Evolutionary conservation across 2,113 vertebrate genomes (phyloP).

Genomic region (Nestor notabilis): DNA sequence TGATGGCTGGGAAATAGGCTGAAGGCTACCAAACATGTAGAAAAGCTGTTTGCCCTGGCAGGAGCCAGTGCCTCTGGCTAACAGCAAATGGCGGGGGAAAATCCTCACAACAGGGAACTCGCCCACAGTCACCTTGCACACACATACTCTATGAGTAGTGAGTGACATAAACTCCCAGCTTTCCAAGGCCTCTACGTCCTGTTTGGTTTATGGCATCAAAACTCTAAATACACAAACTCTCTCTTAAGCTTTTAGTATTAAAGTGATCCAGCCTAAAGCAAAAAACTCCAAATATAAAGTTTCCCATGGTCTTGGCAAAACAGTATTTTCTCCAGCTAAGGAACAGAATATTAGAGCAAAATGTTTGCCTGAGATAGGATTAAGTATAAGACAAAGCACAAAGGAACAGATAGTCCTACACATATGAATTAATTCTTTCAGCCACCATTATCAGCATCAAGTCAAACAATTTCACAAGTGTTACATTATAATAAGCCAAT

Average conservation of each 20-base stretch:
- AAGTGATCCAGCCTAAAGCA: background rate
- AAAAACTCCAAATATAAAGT: background rate
- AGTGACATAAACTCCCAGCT: background rate
- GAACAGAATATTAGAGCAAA: background rate
- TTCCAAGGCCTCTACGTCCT: background rate
- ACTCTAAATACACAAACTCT: background rate
- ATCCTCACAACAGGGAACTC: background rate
- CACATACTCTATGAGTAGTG: rapidly evolving
- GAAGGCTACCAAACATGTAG: background rate
- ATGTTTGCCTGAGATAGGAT: background rate
- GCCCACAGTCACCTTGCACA: background rate
- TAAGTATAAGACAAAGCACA: background rate
- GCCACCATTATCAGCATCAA: background rate
- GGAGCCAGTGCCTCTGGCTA: background rate
- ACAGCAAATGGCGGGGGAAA: background rate
- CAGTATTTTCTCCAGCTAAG: background rate
- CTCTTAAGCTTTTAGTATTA: background rate
- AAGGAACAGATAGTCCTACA: background rate
- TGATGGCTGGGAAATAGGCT: background rate
- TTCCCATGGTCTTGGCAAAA: background rate
- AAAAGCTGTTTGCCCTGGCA: background rate
- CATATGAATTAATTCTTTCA: background rate
- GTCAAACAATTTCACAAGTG: background rate
- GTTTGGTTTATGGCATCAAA: background rate
- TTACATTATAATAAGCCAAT: background rate